Base-by-base conservation (phyloP, 2,113 vertebrate genomes). In the Chaetodon trifascialis region DNA sequence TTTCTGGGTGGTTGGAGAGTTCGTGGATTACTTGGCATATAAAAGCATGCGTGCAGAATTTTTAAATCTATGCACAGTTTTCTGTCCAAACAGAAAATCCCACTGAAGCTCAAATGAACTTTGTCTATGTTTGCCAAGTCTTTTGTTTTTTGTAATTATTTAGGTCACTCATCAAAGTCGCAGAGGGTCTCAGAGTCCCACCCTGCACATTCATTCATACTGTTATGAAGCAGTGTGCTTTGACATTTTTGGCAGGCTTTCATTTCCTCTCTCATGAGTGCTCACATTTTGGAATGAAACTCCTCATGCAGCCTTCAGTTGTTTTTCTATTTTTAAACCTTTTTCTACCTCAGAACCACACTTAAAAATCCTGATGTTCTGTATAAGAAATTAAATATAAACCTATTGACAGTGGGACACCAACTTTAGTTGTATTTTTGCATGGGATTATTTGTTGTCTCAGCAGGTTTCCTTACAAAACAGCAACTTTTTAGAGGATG, bases 381-480 rank as follows among this genome's bases (percentile, higher is more conserved):
- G 19, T 11, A 65, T 40, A 77, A 73, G 1, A 68, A 63, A 40
- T 7, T n/a, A n/a, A n/a, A 73, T 34, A 21, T n/a, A 76, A 64
- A 74, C 49, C 34, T 46, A 7, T 30, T 10, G 30, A 51, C 62
- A 51, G 25, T n/a, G 15, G 7, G 38, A 42, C 19, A 4, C 58
- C 15, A 38, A 12, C 2, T 75, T 69, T 15, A 19, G 54, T 68
- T 65, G 67, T 21, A 49, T 16, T 23, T 51, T 76, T 19, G 38
- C 21, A 12, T 16, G 36, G 30, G 12, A 72, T 12, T 14, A 21
- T 67, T 49, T 30, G 23, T 1, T 30, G 2, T 16, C 44, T 6
- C 56, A 16, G 56, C 4, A 3, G 21, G 21, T 51, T 62, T 74
- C 14, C 21, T 14, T 19, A 19, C 44, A 17, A 38, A 38, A 23